Conservation (phyloP, 1,140 invertebrate genomes). For the Bombus balteatus region DNA sequence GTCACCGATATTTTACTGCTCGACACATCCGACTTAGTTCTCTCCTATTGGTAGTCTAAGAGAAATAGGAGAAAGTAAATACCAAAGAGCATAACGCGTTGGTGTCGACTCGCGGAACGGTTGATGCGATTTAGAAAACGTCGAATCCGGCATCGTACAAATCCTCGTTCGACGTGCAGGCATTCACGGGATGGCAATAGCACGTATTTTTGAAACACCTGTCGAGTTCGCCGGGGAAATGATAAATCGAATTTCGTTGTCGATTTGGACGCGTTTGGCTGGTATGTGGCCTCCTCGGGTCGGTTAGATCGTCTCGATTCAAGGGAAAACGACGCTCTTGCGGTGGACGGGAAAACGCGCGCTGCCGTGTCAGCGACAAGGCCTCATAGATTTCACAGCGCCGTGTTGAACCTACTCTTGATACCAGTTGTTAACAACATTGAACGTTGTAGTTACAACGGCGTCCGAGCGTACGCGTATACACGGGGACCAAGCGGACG, state of each 20-base stretch:
- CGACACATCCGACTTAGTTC: too few relatives aligned
- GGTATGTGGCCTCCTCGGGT: slow-evolving; percentile 14
- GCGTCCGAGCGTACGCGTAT: not conserved
- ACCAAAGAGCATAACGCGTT: not conserved
- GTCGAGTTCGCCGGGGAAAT: not conserved
- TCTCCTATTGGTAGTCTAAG: too few relatives aligned
- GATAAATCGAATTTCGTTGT: slow-evolving; percentile 47
- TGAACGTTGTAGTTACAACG: slow-evolving; percentile 32
- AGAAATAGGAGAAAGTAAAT: not conserved
- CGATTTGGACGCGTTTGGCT: not conserved
- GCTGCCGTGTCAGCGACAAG: slow-evolving; percentile 57
- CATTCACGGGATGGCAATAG: not conserved
- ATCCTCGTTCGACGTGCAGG: not conserved
- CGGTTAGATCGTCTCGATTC: not conserved
- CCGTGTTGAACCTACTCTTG: slow-evolving; percentile 63
- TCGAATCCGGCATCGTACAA: not conserved
- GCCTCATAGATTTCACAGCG: slow-evolving; percentile 56
- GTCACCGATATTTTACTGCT: too few relatives aligned
- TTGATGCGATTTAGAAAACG: slow-evolving; percentile 25
- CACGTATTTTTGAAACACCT: slow-evolving; percentile 46
- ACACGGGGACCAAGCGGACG: not conserved
- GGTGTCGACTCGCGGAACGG: not conserved
- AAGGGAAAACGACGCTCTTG: not conserved
- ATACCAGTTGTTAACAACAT: slow-evolving; percentile 66
- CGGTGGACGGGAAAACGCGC: slow-evolving; percentile 4